These are phyloP conservation scores for Platyscapa corneri DNA, from an alignment of 1,140 invertebrate genomes.

Conservation along the genomic window DNA sequence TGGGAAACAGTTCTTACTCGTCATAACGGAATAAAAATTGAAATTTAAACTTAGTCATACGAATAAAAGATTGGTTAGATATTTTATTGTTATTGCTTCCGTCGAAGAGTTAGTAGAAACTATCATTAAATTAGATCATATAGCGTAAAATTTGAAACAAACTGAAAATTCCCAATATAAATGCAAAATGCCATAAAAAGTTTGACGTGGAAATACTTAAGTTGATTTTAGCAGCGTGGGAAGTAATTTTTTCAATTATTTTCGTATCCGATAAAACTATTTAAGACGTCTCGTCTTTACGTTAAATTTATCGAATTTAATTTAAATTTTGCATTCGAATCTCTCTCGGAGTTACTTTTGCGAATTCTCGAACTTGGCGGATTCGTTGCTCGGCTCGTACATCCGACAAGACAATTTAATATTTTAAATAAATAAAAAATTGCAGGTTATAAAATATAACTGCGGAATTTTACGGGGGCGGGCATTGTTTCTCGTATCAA, in stretches of 20 bases:
- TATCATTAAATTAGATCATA: slow-evolving; percentile 9
- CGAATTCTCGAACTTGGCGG: background rate
- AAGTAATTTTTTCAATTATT: background rate
- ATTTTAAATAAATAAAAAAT: background rate
- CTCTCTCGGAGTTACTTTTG: background rate
- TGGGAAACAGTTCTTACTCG: too few species aligned
- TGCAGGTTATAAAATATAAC: background rate
- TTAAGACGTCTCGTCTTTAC: background rate
- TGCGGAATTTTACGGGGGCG: background rate
- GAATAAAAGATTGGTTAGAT: too few species aligned
- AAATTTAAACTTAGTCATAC: too few species aligned
- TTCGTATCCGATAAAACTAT: background rate
- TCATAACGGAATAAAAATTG: too few species aligned
- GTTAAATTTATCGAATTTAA: background rate
- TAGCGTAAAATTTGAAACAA: background rate
- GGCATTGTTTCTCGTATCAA: background rate
- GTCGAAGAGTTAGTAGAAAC: background rate
- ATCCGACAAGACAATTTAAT: background rate
- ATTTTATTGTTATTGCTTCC: too few species aligned
- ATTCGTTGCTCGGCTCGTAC: background rate
- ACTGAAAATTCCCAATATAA: background rate
- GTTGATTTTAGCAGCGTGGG: background rate
- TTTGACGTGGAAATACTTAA: background rate
- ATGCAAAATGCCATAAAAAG: background rate
- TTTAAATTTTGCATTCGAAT: background rate